Evolutionary conservation across 1,140 invertebrate genomes (phyloP).

Genomic region (Babylonia areolata): DNA sequence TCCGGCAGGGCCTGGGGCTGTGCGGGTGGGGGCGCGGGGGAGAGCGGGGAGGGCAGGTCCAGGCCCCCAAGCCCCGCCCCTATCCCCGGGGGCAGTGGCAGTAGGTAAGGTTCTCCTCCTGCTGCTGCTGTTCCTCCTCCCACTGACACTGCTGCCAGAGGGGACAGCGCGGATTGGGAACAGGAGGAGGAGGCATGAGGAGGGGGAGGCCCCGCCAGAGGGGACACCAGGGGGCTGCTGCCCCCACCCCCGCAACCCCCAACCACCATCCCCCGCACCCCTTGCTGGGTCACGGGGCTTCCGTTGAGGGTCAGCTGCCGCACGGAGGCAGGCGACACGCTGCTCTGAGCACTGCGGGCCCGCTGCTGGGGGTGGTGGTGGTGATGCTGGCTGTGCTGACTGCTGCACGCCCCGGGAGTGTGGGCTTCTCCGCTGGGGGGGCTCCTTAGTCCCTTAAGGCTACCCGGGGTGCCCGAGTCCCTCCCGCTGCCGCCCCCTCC

Average conservation of each 20-base stretch:
- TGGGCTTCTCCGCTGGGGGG: slow-evolving; percentile 32
- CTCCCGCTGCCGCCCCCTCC: slow-evolving; percentile 41
- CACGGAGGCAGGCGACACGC: slow-evolving; percentile 35
- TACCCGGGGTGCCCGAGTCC: slow-evolving; percentile 36
- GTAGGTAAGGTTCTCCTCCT: too few relatives aligned
- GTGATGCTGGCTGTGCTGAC: neutral
- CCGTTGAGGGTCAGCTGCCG: slow-evolving; percentile 32
- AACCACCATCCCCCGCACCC: neutral
- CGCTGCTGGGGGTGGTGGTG: slow-evolving; percentile 5
- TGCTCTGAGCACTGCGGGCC: neutral
- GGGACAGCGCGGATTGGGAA: neutral
- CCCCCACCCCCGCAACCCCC: neutral
- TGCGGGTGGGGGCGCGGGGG: neutral
- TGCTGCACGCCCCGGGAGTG: neutral
- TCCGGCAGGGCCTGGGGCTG: too few relatives aligned
- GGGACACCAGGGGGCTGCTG: neutral
- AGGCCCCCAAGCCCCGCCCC: too few relatives aligned
- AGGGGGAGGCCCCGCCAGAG: neutral
- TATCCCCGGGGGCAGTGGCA: too few relatives aligned
- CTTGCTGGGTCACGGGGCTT: slow-evolving; percentile 28
- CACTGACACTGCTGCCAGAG: too few relatives aligned
- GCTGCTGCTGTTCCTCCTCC: too few relatives aligned
- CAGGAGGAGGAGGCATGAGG: neutral
- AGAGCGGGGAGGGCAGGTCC: slow-evolving; percentile 3
- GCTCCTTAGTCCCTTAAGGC: slow-evolving; percentile 25